Conservation (phyloP, 2,797 vertebrate species). For the Graptemys geographica region DNA sequence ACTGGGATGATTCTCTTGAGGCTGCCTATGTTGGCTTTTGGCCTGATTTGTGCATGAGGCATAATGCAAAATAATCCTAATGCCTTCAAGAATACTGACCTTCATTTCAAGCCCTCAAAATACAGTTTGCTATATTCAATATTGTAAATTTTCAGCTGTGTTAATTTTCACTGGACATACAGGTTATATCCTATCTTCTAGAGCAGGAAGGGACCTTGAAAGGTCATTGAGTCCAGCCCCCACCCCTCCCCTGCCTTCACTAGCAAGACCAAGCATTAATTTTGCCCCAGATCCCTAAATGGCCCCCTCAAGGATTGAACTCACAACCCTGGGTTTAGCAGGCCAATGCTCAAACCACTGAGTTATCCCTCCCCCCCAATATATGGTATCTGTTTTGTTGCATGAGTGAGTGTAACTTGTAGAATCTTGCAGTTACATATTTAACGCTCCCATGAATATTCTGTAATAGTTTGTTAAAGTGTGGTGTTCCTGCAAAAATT, state of each 20-base stretch:
- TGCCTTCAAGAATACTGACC: not conserved
- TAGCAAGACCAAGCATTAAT: no score
- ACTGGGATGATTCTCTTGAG: not conserved
- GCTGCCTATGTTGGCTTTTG: not conserved
- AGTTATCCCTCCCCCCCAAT: no score
- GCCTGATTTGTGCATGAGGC: not conserved
- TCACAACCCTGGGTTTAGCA: no score
- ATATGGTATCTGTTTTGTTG: not conserved
- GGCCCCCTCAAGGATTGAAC: no score
- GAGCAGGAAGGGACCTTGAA: no score
- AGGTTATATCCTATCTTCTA: not conserved
- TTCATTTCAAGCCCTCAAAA: not conserved
- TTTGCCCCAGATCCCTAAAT: no score
- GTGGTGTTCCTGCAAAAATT: not conserved
- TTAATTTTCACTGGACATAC: constrained; percentile 9
- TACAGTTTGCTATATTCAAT: not conserved
- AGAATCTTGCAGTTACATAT: not conserved
- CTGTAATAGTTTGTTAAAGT: not conserved
- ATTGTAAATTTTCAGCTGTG: not conserved
- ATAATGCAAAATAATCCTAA: constrained; percentile 4
- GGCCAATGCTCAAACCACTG: no score
- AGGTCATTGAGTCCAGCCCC: no score
- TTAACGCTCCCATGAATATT: not conserved
- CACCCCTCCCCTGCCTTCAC: no score
- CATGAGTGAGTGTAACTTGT: not conserved